These are phyloP conservation scores for Murina feae DNA, from an alignment of 2,113 vertebrate genomes.

Conservation along the genomic window DNA sequence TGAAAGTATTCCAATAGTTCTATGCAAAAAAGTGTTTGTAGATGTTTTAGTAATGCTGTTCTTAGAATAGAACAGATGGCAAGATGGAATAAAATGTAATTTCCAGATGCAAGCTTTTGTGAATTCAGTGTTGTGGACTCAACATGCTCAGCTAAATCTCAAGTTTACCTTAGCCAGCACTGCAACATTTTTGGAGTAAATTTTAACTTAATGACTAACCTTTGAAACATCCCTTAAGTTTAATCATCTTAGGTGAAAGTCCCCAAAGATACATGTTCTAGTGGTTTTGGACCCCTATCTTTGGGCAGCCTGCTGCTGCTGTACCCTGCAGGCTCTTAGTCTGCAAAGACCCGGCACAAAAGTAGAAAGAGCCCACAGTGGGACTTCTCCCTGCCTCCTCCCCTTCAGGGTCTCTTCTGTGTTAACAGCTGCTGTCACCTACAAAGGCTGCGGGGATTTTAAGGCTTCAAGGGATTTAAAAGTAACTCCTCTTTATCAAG, in stretches of 20 bases:
- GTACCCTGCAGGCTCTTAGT: rapidly evolving
- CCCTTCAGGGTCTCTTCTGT: background rate
- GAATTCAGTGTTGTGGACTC: background rate
- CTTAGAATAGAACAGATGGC: conserved; percentile 25
- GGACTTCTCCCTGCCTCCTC: background rate
- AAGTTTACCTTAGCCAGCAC: background rate
- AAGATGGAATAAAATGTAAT: background rate
- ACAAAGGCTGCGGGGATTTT: background rate
- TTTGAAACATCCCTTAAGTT: background rate
- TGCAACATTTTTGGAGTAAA: background rate
- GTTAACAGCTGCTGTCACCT: background rate
- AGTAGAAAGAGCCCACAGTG: background rate
- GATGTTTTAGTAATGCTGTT: conserved; percentile 22
- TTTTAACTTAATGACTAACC: background rate
- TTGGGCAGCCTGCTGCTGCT: background rate
- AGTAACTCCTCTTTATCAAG: background rate
- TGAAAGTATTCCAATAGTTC: conserved; percentile 10
- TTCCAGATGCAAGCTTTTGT: conserved; percentile 35
- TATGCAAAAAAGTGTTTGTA: background rate
- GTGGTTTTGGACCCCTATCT: rapidly evolving
- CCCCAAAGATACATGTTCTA: no score
- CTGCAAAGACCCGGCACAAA: background rate
- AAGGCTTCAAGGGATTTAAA: background rate
- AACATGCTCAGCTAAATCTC: background rate
- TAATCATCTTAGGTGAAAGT: background rate